Conservation (phyloP, 2,888 invertebrate genomes). For the Carabus problematicus region DNA sequence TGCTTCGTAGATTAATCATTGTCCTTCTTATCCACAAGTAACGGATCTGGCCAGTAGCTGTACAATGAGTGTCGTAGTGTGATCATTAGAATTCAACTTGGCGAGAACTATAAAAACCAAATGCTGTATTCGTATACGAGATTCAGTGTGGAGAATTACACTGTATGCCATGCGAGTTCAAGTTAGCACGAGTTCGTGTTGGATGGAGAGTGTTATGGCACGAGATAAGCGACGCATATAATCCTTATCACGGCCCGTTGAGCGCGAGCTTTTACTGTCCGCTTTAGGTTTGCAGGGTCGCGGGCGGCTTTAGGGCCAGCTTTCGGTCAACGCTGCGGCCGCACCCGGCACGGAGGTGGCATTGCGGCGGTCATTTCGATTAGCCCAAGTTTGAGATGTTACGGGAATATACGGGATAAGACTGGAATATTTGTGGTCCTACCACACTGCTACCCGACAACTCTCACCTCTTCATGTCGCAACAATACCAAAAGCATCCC, state of each 20-base stretch:
- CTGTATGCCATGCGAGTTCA: too few species aligned
- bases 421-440: constrained; percentile 26
- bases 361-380: constrained; percentile 28
- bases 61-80: too few species aligned
- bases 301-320: constrained; percentile 1
- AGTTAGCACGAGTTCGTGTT: too few species aligned
- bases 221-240: constrained; percentile 20
- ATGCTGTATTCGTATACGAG: too few species aligned
- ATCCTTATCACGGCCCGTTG: constrained; percentile 16
- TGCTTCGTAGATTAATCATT: too few species aligned
- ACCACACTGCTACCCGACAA: neutral
- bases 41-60: too few species aligned
- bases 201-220: constrained; percentile 8
- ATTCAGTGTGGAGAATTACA: too few species aligned
- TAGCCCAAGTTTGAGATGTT: constrained; percentile 32
- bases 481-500: too few species aligned
- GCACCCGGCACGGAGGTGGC: constrained; percentile 20
- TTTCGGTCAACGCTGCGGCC: constrained; percentile 23
- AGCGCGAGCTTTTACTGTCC: constrained; percentile 9
- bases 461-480: neutral
- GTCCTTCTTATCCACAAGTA: too few species aligned
- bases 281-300: neutral
- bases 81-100: too few species aligned
- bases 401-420: constrained; percentile 21
- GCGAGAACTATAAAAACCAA: too few species aligned